phyloP scores from a whole-genome alignment of 2,797 vertebrate species.

The Gymnocypris eckloni region DNA sequence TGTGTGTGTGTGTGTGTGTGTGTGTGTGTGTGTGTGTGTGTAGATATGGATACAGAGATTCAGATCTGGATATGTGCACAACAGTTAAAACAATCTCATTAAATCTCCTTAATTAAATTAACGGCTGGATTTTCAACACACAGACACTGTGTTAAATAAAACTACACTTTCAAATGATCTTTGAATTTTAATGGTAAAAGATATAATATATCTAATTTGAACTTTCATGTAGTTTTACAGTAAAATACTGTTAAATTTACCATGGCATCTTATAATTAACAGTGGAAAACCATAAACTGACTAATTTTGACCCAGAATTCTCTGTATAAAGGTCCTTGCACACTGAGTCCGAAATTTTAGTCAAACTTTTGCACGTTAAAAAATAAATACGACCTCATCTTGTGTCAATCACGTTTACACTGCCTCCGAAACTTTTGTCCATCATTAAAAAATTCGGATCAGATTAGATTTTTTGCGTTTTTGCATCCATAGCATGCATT shows the following conservation, averaged over 20 bases:
- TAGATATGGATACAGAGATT: not conserved
- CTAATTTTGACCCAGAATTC: not conserved
- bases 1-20: not conserved
- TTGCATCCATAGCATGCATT: too few species aligned
- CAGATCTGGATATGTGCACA: not conserved
- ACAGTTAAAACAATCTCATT: conserved; percentile 21
- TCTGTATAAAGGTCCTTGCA: not conserved
- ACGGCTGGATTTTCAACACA: not conserved
- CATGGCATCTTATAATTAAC: not conserved
- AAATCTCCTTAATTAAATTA: conserved; percentile 20
- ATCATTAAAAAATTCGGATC: too few species aligned
- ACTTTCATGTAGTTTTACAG: not conserved
- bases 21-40: not conserved
- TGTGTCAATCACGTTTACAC: too few species aligned
- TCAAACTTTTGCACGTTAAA: too few species aligned
- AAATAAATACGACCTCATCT: too few species aligned
- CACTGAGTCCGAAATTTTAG: too few species aligned
- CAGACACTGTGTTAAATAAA: not conserved
- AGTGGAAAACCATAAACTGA: not conserved
- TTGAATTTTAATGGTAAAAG: not conserved
- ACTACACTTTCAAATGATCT: not conserved
- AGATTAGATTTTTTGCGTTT: too few species aligned
- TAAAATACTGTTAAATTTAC: not conserved
- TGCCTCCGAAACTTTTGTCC: too few species aligned
- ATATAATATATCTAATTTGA: not conserved